Evolutionary conservation across 2,888 invertebrate species (phyloP), one percentile per base, ranked within the genome.

Genomic region (Lamellibrachia satsuma): DNA sequence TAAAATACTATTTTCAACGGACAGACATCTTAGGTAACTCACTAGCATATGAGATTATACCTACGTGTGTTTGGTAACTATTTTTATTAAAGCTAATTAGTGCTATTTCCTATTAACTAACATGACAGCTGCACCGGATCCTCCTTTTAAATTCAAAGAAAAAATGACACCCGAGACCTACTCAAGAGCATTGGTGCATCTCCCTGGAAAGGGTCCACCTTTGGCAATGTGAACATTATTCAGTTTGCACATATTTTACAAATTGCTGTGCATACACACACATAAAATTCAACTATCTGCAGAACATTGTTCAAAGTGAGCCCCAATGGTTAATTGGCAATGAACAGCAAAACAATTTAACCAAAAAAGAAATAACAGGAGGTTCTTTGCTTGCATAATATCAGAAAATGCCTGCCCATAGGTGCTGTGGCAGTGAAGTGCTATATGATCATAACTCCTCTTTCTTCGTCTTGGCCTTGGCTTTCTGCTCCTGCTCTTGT

Each of bases 201-300:
- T 3, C 57, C 57, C 7, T 57, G 57, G 57, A 57, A 57, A 57
- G n/a, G 15, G 75, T 75, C 75, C 6, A 11, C 75, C 15, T 75
- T 55, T 55, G 55, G 55, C 55, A 55, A 55, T 55, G 39, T 39
- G 39, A 39, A 39, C 39, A 1, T 3, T 75, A 75, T n/a, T 75
- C 22, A 15, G n/a, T 22, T 75, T 75, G 75, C 15, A 75, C 9
- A 75, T 15, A 75, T 75, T 22, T 11, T 75, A 75, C 75, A 75
- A 75, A 75, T 75, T 75, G 75, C n/a, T 75, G n/a, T 75, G 75
- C 75, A 75, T n/a, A 22, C n/a, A 75, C 75, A 75, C n/a, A 75
- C 22, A 75, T 75, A 75, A 22, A 6, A 75, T 75, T n/a, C 75
- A 75, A 75, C n/a, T 75, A 75, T 22, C 75, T 6, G 15, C 22